Conservation (phyloP, 2,797 vertebrate genomes). For the Epinephelus malabaricus region DNA sequence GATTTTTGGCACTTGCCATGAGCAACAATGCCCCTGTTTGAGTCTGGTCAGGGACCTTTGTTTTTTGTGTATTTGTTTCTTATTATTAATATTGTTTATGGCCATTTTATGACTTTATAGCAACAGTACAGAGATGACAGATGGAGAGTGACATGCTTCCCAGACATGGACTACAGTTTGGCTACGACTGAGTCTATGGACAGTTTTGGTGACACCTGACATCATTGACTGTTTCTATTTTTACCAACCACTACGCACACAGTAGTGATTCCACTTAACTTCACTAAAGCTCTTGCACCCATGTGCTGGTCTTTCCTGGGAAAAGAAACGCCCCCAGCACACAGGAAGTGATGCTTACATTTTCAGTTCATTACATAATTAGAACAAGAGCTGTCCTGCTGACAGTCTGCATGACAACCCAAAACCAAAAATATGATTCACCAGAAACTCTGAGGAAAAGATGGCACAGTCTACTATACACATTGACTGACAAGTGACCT, state of each 20-base stretch:
- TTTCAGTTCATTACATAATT: slow-evolving; percentile 1
- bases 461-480: neutral
- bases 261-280: neutral
- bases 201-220: neutral
- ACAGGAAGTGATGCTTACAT: neutral
- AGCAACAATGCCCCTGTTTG: too few relatives aligned
- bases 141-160: neutral
- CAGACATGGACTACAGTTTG: neutral
- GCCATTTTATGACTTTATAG: too few relatives aligned
- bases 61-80: too few relatives aligned
- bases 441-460: neutral
- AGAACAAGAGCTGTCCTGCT: neutral
- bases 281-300: neutral
- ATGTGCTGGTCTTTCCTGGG: neutral
- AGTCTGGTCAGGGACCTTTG: too few relatives aligned
- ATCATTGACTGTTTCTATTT: neutral
- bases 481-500: neutral
- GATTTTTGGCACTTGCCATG: too few relatives aligned
- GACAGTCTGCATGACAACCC: neutral
- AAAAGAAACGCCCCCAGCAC: neutral
- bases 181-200: neutral
- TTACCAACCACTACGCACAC: neutral
- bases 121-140: neutral
- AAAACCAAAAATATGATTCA: slow-evolving; percentile 7
- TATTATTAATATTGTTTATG: too few relatives aligned